Percentiles rank a stretch among this genome's conserved stretches.
Conservation (phyloP, 23 tunicate species). For the Trididemnum clinides region DNA sequence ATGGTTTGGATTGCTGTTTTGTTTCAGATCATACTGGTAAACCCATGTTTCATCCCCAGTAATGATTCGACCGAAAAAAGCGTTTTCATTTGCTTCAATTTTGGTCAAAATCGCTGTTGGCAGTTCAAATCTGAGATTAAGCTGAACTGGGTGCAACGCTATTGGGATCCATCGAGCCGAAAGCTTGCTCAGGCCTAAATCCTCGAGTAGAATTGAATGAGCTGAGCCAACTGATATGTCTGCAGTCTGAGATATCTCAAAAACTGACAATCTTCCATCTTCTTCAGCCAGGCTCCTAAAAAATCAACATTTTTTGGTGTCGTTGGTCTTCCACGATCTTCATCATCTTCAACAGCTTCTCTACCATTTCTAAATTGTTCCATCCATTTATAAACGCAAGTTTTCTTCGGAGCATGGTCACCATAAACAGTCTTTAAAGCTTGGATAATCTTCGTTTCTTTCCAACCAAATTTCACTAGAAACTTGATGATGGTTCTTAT, state of each 20-base stretch:
- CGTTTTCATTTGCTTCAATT: conserved; percentile 8
- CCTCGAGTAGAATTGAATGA: conserved; percentile 3
- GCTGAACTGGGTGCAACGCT: conserved; percentile 10
- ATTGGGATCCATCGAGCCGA: neutral
- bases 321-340: neutral
- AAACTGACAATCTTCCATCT: conserved; percentile 9
- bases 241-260: neutral
- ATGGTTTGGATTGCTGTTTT: neutral
- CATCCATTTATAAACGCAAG: conserved; percentile 1
- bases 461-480: neutral
- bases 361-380: conserved; percentile 17
- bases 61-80: neutral
- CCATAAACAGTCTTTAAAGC: neutral
- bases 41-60: conserved; percentile 15
- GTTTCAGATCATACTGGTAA: conserved; percentile 11
- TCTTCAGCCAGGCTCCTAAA: neutral
- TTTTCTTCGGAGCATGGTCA: neutral
- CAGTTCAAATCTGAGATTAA: neutral
- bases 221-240: conserved; percentile 11
- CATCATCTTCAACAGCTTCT: conserved; percentile 29
- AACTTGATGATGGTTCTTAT: neutral
- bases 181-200: neutral
- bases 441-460: neutral
- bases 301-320: neutral
- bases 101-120: neutral